A percentile compares a stretch with the other conserved stretches of the same genome.
Conservation (phyloP, 1,140 invertebrate genomes). For the Venustaconcha ellipsiformis region DNA sequence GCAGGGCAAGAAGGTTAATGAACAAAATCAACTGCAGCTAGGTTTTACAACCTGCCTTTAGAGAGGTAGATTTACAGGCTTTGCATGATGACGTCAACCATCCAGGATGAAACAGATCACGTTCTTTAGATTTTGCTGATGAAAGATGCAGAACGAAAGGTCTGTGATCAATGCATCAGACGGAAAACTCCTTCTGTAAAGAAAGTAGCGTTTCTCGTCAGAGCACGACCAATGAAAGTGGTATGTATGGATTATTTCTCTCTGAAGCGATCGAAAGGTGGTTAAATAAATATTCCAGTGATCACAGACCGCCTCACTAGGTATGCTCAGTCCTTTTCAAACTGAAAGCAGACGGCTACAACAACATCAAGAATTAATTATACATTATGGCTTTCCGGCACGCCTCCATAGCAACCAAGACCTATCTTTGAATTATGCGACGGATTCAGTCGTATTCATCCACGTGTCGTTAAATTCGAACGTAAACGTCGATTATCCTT, state of each 20-base stretch:
- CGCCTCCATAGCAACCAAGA: constrained; percentile 22
- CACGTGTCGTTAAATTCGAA: no score
- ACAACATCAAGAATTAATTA: constrained; percentile 16
- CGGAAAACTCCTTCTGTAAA: constrained; percentile 4
- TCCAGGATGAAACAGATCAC: neutral
- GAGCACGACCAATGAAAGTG: constrained; percentile 20
- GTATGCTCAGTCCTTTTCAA: constrained; percentile 10
- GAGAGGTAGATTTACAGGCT: constrained; percentile 1
- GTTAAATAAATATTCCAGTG: constrained; percentile 25
- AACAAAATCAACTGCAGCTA: neutral
- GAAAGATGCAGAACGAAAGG: neutral
- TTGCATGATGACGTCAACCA: constrained; percentile 7
- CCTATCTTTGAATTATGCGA: constrained; percentile 14
- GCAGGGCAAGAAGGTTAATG: constrained; percentile 4
- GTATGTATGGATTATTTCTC: constrained; percentile 32
- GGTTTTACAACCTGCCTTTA: constrained; percentile 6
- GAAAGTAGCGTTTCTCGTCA: constrained; percentile 5
- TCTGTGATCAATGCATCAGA: constrained; percentile 12
- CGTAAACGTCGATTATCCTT: no score
- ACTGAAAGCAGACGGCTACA: constrained; percentile 18
- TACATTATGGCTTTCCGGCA: constrained; percentile 11
- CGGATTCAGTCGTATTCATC: no score
- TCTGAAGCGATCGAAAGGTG: constrained; percentile 19
- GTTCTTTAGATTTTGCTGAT: constrained; percentile 28
- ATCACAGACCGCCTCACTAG: constrained; percentile 27